Conservation (phyloP, 2,797 vertebrate species). For the Alosa sapidissima region DNA sequence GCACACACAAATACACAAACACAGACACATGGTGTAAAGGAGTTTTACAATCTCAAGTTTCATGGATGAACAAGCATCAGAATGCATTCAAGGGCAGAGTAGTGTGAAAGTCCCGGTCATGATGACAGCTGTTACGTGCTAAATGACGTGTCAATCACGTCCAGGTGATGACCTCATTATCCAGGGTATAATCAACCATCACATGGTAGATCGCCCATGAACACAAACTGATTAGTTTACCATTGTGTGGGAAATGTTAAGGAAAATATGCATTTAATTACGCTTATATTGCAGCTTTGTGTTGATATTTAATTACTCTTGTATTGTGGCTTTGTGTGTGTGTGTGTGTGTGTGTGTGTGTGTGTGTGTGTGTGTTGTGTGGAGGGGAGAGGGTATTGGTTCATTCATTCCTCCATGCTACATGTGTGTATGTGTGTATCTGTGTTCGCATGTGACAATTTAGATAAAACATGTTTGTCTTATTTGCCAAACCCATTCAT, state of each 20-base stretch:
- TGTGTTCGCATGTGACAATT: not conserved
- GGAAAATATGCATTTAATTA: not conserved
- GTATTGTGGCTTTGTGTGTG: not conserved
- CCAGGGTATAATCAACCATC: conserved; percentile 30
- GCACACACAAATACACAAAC: not conserved
- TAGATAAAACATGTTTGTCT: conserved; percentile 5
- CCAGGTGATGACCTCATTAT: conserved; percentile 7
- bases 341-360: not conserved
- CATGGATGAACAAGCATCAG: conserved; percentile 6
- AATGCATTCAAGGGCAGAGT: not conserved
- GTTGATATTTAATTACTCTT: no score
- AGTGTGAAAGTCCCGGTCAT: not conserved
- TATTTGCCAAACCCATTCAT: conserved; percentile 36
- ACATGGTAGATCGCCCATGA: not conserved
- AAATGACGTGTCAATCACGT: conserved; percentile 2
- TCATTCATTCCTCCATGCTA: no score
- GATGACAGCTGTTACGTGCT: not conserved
- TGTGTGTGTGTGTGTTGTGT: conserved; percentile 1
- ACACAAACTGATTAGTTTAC: not conserved
- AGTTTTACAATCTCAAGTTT: not conserved
- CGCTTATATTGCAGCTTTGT: not conserved
- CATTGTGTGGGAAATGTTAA: not conserved
- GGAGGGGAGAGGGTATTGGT: not conserved
- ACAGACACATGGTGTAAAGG: not conserved
- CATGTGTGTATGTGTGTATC: not conserved